Percentiles rank a stretch among this genome's conserved stretches.
Conservation (phyloP, 2,113 vertebrate species). For the Dunckerocampus dactyliophorus region DNA sequence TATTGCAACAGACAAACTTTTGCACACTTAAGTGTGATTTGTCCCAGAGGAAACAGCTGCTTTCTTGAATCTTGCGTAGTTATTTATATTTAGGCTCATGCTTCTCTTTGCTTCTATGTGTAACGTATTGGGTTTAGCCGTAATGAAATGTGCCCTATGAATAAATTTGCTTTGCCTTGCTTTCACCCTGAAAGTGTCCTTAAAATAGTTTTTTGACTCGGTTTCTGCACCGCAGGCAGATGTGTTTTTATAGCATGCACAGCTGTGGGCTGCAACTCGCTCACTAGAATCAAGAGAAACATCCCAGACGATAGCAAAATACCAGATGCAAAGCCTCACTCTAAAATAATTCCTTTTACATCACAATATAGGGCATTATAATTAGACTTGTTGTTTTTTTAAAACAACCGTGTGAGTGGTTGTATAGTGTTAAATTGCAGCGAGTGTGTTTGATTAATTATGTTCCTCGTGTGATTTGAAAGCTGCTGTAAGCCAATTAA, state of each 20-base stretch:
- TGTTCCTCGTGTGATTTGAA: not conserved
- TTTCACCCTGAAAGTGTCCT: conserved; percentile 15
- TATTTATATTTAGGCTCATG: not conserved
- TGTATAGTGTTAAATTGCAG: not conserved
- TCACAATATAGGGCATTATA: not conserved
- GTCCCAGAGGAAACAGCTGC: not conserved
- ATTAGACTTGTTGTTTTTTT: not conserved
- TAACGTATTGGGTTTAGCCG: not conserved
- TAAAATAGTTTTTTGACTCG: conserved; percentile 8
- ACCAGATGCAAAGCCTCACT: conserved; percentile 8
- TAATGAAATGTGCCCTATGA: conserved; percentile 1
- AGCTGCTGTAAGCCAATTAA: conserved; percentile 9
- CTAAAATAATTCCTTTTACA: not conserved
- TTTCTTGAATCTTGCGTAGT: not conserved
- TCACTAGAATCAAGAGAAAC: conserved; percentile 23
- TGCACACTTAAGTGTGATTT: not conserved
- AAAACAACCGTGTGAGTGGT: too few species aligned
- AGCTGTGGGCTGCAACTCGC: conserved; percentile 40
- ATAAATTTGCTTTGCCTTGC: not conserved
- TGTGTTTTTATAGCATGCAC: conserved; percentile 32
- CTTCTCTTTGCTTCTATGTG: not conserved
- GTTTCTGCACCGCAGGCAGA: conserved; percentile 28
- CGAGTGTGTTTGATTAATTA: not conserved
- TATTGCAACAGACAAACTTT: not conserved
- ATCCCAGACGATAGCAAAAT: conserved; percentile 34